Base-by-base conservation (phyloP, 2,113 vertebrate species). In the Mobula hypostoma region DNA sequence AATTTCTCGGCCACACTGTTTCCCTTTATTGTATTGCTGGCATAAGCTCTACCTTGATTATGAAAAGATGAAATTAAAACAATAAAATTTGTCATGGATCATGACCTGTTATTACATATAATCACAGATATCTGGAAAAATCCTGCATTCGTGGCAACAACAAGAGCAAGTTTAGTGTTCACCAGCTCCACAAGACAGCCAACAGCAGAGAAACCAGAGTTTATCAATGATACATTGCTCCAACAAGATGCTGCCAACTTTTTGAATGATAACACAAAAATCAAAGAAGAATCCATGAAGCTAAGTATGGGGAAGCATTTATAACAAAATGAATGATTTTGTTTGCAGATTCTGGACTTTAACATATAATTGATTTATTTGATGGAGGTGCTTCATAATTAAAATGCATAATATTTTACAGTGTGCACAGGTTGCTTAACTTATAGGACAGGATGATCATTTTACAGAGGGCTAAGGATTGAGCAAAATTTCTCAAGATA, bases 231-330 rank as follows among this genome's bases (percentile, higher is more conserved):
- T 72, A 6, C 2, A 5, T 1, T 12, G 19, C 32, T 14, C 70
- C 32, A 92, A 40, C 90, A 92, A 92, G 36, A 40, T n/a, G 24
- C 90, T 92, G 90, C n/a, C 88, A 91, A 7, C 88, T 32, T 21
- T 40, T 70, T 32, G 88, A 7, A 70, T 24, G 32, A 68, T 19
- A 7, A 92, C 40, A 24, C 8, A 8, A 92, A 92, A 72, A 72
- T 24, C 36, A 92, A 24, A 19, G 3, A 72, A 72, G 90, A 72
- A 48, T 66, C 90, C 21, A 72, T n/a, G 36, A 74, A 92, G 68
- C 17, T 66, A 92, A 72, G 90, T 92, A 92, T 12, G 68, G 72
- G 72, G 66, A 7, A 83, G 21, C 48, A 21, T 56, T 36, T 19
- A 11, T 83, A 40, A 56, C 21, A 27, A 40, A 92, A 8, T 72